Evolutionary conservation across 2,888 invertebrate genomes (phyloP).

Genomic region (Ennomos fuscantarius): DNA sequence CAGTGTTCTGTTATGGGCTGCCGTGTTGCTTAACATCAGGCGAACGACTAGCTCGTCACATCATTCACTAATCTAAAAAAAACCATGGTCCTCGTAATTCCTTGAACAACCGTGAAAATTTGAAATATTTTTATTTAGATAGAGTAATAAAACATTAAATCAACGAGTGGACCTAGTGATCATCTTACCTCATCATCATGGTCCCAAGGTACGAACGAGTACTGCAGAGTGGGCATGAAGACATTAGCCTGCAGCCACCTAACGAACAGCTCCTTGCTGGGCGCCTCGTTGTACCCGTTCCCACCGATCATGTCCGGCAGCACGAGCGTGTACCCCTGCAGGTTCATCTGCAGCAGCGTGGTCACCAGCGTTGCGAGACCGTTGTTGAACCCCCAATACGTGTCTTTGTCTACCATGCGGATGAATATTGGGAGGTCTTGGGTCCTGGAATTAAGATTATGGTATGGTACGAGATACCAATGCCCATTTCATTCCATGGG

Average conservation of each 20-base stretch:
- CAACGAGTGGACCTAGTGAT: neutral
- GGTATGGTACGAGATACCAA: no score
- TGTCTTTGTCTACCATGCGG: constrained; percentile 92
- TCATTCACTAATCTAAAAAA: no score
- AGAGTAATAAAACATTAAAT: no score
- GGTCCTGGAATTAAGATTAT: constrained; percentile 67
- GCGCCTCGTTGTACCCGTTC: constrained; percentile 85
- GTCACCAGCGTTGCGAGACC: constrained; percentile 90
- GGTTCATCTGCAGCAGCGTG: constrained; percentile 86
- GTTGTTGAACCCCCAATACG: constrained; percentile 88
- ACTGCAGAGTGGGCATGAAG: constrained; percentile 92
- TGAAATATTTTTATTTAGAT: no score
- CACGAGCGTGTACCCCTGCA: constrained; percentile 89
- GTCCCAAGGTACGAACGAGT: constrained; percentile 93
- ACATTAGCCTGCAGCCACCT: constrained; percentile 92
- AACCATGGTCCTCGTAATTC: no score
- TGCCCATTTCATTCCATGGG: no score
- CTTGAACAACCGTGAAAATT: no score
- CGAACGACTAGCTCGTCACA: no score
- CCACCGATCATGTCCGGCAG: constrained; percentile 93
- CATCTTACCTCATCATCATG: constrained; percentile 84
- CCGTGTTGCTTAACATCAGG: no score
- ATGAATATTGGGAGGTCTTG: constrained; percentile 90
- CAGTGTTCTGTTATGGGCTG: no score
- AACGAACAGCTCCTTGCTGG: constrained; percentile 88